Evolutionary conservation across 2,113 vertebrate genomes (phyloP), one percentile per base, ranked within the genome.

Genomic region (Coreoperca whiteheadi): DNA sequence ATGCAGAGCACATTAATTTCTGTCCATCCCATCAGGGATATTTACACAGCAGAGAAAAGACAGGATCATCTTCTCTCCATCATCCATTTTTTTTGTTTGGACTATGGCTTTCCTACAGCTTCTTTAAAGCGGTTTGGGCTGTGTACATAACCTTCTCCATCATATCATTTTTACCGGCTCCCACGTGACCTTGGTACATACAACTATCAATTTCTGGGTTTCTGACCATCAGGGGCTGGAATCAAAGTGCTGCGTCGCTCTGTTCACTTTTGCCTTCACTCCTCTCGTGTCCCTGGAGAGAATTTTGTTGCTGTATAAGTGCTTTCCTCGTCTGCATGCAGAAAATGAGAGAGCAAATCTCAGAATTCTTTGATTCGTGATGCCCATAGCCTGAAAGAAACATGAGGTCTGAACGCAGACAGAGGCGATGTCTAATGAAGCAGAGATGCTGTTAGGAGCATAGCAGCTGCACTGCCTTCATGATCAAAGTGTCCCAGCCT

Each of bases 221-320:
- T 88, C 70, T 76, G 81, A 79, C 71, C 78, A 54, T 68, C 14
- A 37, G 79, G 74, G 77, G 61, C 34, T 73, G 56, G 72, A 80
- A 81, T 94, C 87, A 91, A 88, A 90, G 87, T 90, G 89, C 84
- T 87, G 81, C 20, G 78, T 85, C 25, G 68, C 89, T 80, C 66
- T 67, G 79, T 85, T 87, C 77, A 25, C 66, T 63, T 67, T 75
- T 63, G 74, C 65, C 51, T 81, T 83, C 75, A 48, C 83, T 85
- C 86, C 72, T 74, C 82, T 78, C 46, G 25, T 6, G 74, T 91
- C 88, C 91, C 93, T 18, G 51, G 86, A 84, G 94, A 92, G 90
- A 90, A 88, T 92, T 89, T 89, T 84, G 90, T 93, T 94, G 92
- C 93, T 79, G 72, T 83, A 76, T 89, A 88, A 91, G 90, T 89